Evolutionary conservation across 1,140 invertebrate species (phyloP), one percentile per base, ranked within the genome.

Genomic region (Teleopsis dalmanni): DNA sequence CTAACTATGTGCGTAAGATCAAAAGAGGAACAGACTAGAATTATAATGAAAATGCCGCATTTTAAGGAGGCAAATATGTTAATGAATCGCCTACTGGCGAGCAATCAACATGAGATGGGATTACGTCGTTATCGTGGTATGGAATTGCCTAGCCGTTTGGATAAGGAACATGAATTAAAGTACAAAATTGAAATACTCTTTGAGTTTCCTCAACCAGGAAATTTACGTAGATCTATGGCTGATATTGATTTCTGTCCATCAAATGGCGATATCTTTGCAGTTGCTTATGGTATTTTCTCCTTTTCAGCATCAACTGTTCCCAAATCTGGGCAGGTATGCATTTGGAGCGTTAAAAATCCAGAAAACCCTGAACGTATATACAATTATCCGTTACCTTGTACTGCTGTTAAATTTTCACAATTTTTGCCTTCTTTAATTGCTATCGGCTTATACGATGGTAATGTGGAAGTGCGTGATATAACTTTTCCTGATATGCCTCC

Each of bases 271-370:
- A 71, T 88, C 1, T 48, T 87, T 18, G 85, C 83, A 0, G 82
- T 83, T 2, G 80, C 73, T 11, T 84, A 87, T 48, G 84, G 81
- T 1, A 76, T 81, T 46, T 81, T 74, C 53, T 75, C 65, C 11
- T 65, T 61, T 50, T 59, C 62, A 5, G 52, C 65, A 4, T 56
- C 58, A n/a, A 56, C 52, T 4, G 57, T 60, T 2, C 60, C 62
- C 18, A 8, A 9, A 2, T 54, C 52, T 4, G 65, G 65, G 5
- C 57, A 65, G 18, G 73, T 93, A 3, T 77, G 83, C 36, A 72
- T 91, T 40, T 94, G 86, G 85, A 83, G 78, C 53, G 81, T 90
- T 0, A 94, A 94, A 72, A 93, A 92, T 70, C 88, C 90, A 0
- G 79, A 79, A 6, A 81, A 84, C 57, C 89, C 89, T 0, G 91